Percentiles rank a stretch among this genome's conserved stretches.
phyloP scores from a whole-genome alignment of 1,140 invertebrate genomes.

The Pygmarrhopalites habei region DNA sequence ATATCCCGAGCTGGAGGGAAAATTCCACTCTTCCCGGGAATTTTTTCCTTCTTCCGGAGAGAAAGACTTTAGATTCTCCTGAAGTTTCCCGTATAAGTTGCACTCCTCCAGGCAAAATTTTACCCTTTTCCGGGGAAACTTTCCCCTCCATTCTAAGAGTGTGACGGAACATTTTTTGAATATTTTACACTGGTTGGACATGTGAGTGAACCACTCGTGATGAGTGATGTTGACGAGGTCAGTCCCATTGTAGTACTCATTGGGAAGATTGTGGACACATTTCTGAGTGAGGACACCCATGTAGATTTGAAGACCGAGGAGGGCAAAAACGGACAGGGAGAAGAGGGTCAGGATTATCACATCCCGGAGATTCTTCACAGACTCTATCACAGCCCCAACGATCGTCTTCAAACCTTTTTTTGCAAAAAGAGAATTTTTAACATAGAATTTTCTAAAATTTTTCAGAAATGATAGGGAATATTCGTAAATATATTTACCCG shows the following conservation, averaged over 20 bases:
- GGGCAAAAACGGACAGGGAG: constrained; percentile 93
- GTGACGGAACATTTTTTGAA: too few species aligned
- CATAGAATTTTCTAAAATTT: too few species aligned
- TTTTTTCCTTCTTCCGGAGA: too few species aligned
- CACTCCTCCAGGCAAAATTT: too few species aligned
- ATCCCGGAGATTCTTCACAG: constrained; percentile 96
- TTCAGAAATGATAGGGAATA: too few species aligned
- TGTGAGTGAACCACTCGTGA: constrained; percentile 72
- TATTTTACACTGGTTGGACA: constrained; percentile 69
- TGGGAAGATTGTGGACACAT: constrained; percentile 82
- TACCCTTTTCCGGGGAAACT: too few species aligned
- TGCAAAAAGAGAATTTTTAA: too few species aligned
- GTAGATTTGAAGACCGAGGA: constrained; percentile 78
- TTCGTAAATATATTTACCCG: constrained; percentile 76
- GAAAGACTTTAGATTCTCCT: too few species aligned
- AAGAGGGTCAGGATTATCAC: constrained; percentile 99
- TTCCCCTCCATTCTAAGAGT: too few species aligned
- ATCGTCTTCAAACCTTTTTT: constrained; percentile 99
- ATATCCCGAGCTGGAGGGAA: too few species aligned
- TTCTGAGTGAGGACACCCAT: constrained; percentile 96
- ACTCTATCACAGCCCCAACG: constrained; percentile 98
- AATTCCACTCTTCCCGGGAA: too few species aligned
- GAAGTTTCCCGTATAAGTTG: too few species aligned
- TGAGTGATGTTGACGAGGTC: constrained; percentile 60
- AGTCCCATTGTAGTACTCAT: constrained; percentile 65